Evolutionary conservation across 2,113 vertebrate species (phyloP).

Genomic region (Herpailurus yagouaroundi): DNA sequence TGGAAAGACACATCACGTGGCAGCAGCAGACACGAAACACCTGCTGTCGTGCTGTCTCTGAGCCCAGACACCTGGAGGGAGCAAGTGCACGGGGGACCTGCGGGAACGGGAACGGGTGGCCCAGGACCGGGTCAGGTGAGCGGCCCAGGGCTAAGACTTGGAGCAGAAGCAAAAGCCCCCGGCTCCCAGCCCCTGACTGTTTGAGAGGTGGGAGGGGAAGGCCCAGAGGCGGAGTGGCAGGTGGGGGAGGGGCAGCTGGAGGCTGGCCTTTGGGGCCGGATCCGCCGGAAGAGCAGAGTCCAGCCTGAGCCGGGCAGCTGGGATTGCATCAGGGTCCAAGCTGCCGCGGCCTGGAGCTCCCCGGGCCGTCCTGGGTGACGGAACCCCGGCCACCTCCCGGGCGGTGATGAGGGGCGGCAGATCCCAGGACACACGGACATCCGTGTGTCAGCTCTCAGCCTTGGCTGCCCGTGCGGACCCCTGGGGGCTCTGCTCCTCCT

Average conservation of each 20-base stretch:
- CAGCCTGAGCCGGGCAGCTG: background rate
- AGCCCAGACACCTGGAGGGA: no score
- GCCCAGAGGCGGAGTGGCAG: background rate
- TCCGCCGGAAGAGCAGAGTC: background rate
- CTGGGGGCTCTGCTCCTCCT: background rate
- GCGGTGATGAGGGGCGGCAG: no score
- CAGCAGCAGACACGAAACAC: background rate
- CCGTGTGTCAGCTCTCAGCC: background rate
- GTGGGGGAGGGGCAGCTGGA: background rate
- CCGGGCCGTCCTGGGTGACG: background rate
- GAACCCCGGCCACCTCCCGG: background rate
- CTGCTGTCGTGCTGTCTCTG: no score
- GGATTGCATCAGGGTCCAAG: background rate
- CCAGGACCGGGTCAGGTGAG: no score
- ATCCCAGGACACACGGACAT: rapidly evolving
- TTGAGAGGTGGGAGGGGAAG: background rate
- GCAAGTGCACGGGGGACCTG: no score
- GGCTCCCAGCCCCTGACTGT: no score
- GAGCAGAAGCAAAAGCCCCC: no score
- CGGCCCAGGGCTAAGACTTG: no score
- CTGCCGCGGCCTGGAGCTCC: background rate
- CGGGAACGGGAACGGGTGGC: no score
- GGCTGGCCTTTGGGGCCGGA: background rate
- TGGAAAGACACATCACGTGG: background rate
- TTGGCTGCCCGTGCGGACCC: background rate